phyloP scores from a whole-genome alignment of 2,797 vertebrate species.

The Coracias cyanogaster region DNA sequence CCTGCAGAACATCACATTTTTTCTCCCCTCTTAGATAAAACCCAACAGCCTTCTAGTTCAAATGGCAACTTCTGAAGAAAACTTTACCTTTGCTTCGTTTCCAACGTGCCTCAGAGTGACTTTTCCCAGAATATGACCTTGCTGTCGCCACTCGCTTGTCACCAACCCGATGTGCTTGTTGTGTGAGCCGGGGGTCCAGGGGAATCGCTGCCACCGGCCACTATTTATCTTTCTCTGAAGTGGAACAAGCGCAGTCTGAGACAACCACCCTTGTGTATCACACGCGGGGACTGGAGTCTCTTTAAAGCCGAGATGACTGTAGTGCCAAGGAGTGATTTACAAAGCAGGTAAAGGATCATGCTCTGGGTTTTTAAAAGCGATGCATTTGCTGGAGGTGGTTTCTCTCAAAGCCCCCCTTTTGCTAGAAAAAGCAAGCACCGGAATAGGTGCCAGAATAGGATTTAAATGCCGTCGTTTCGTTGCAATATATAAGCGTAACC shows the following conservation, averaged over 20 bases:
- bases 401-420: not conserved
- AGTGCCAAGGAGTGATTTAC: not conserved
- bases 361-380: not conserved
- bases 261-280: not conserved
- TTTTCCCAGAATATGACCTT: not conserved
- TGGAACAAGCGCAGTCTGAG: not conserved
- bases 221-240: not conserved
- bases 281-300: not conserved
- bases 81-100: not conserved
- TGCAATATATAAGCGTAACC: not conserved
- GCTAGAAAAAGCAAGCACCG: not conserved
- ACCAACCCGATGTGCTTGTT: not conserved
- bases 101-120: not conserved
- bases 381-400: not conserved
- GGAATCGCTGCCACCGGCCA: not conserved
- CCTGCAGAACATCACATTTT: fast-evolving
- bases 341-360: not conserved
- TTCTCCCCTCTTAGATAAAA: not conserved
- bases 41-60: not conserved
- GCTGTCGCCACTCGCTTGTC: fast-evolving
- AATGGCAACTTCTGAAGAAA: not conserved
- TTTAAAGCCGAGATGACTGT: not conserved
- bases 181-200: not conserved
- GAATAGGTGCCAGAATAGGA: not conserved
- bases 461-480: not conserved